A percentile compares a stretch with the other conserved stretches of the same genome.
Conservation (phyloP, 23 tunicate genomes). For the Clavelina lepadiformis region DNA sequence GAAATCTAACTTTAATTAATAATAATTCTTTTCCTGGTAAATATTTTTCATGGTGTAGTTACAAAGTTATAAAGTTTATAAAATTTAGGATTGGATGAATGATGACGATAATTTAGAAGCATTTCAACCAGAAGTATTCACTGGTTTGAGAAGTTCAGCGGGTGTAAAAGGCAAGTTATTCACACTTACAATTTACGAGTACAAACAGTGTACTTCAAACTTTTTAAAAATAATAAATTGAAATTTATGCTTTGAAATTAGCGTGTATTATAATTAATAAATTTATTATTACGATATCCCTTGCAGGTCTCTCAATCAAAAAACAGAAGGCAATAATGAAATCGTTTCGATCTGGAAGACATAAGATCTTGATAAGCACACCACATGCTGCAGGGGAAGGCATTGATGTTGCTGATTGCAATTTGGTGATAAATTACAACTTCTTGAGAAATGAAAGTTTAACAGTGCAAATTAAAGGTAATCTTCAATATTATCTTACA, state of each 20-base stretch:
- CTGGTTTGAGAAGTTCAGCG: too few relatives aligned
- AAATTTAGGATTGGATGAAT: conserved; percentile 25
- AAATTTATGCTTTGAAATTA: too few relatives aligned
- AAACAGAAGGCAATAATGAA: conserved; percentile 24
- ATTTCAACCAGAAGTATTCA: conserved; percentile 12
- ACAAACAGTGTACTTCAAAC: too few relatives aligned
- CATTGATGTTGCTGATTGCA: conserved; percentile 37
- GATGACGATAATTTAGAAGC: neutral
- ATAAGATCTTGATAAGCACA: conserved; percentile 40
- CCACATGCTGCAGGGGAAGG: conserved; percentile 50
- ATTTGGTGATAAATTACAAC: conserved; percentile 47
- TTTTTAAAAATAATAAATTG: too few relatives aligned
- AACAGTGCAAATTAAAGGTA: conserved; percentile 26
- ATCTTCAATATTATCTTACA: neutral
- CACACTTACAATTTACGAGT: too few relatives aligned
- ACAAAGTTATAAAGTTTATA: too few relatives aligned
- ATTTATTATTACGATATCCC: too few relatives aligned
- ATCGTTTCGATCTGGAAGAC: conserved; percentile 20
- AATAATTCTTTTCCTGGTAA: too few relatives aligned
- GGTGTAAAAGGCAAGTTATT: too few relatives aligned
- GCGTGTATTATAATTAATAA: too few relatives aligned
- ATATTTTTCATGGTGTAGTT: too few relatives aligned
- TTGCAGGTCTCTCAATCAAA: conserved; percentile 24
- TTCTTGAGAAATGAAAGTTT: conserved; percentile 27
- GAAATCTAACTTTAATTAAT: too few relatives aligned